Base-by-base conservation (phyloP, 2,888 invertebrate species). In the Drosophila subsilvestris region DNA sequence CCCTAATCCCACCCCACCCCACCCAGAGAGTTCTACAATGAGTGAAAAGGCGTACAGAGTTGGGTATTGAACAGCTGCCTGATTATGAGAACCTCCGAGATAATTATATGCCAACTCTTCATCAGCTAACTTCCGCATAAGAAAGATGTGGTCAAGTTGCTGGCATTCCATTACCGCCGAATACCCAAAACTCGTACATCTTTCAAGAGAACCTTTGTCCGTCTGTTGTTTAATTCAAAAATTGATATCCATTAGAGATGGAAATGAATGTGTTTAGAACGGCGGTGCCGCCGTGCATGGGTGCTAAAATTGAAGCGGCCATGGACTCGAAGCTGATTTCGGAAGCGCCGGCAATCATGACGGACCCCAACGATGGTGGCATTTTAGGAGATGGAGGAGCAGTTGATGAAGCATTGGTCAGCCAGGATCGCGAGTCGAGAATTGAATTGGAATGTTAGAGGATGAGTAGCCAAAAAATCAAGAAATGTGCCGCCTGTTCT, bases 211-310 rank as follows among this genome's bases (percentile, higher is more conserved):
- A 27, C 3, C 12, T 1, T 54, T 32, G 50, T 45, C 44, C 20
- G 37, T 51, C 55, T 50, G 45, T 3, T 29, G 20, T 8, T 10
- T 58, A 43, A 58, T 22, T 18, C 18, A 60, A 20, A 20, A 50
- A n/a, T 43, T 47, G 51, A n/a, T 49, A 60, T 60, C 63, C 53
- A n/a, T n/a, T 83, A 90, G 90, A 88, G 80, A 77, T 90, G 86
- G 87, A 89, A 67, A 77, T 89, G 66, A 90, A 87, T 78, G 80
- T 90, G 51, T 90, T 90, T 89, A 90, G 90, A 79, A 88, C 84
- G 18, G 71, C 80, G 45, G 82, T 90, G 58, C 88, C 89, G 61
- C 90, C 90, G 22, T 79, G 85, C 59, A 78, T 89, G 78, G 90
- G 90, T 50, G 74, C 70, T 4, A 85, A 78, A 54, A 60, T 88